Percentiles rank a stretch among this genome's conserved stretches.
Conservation (phyloP, 2,113 vertebrate genomes). For the Morone saxatilis region DNA sequence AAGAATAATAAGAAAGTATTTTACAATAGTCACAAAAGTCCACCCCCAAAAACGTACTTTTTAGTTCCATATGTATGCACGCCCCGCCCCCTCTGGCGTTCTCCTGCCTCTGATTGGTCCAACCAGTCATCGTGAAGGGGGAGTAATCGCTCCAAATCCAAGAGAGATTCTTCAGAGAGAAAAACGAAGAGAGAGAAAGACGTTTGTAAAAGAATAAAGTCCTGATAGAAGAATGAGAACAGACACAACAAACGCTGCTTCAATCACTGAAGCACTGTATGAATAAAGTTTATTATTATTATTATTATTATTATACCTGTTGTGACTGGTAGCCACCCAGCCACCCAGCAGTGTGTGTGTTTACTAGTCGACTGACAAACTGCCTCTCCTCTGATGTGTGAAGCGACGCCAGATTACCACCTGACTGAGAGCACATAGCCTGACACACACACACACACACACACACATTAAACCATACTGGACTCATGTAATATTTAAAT, state of each 20-base stretch:
- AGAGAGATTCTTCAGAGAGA: background rate
- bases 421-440: constrained; percentile 18
- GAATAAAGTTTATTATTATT: background rate
- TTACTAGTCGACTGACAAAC: background rate
- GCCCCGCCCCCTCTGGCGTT: background rate
- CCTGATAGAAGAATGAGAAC: too few species aligned
- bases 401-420: background rate
- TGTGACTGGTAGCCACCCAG: background rate
- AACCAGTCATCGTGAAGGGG: background rate
- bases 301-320: background rate
- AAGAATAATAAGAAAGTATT: background rate
- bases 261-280: too few species aligned
- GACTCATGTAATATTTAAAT: background rate
- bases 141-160: constrained; percentile 41
- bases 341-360: constrained; percentile 10
- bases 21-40: too few species aligned
- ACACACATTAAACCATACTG: background rate
- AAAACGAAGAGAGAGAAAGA: background rate
- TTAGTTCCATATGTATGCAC: constrained; percentile 19
- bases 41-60: constrained; percentile 14
- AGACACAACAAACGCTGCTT: too few species aligned
- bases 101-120: background rate
- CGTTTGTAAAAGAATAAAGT: too few species aligned
- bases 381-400: constrained; percentile 16
- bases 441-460: constrained; percentile 28